Base-by-base conservation (phyloP, 2,113 vertebrate genomes). In the Sprattus sprattus region DNA sequence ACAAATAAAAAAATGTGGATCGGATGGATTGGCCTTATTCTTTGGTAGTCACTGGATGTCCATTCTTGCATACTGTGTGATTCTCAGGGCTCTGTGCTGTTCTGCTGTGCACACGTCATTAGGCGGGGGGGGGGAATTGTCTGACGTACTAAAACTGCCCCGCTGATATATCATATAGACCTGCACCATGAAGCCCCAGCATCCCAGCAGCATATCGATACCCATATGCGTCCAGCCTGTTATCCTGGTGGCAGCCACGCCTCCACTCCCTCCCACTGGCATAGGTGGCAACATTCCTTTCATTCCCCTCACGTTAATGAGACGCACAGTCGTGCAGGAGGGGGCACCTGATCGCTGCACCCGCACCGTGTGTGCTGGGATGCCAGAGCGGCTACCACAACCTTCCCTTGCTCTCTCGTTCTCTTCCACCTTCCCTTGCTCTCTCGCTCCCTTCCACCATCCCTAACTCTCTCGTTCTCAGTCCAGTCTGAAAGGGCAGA, bases 21-120 rank as follows among this genome's bases (percentile, higher is more conserved):
- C 3, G 8, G 64, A 71, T 28, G n/a, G 25, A 71, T 2, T 71
- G n/a, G 64, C 64, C 3, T 80, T 52, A 80, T 44, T 90, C 89
- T 90, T 90, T 90, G 89, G 89, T 89, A 71, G 28, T 71, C 64
- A 28, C 8, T 32, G 64, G 64, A 32, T 54, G 49, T 75, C 75
- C 83, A 47, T 25, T 85, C 81, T 88, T 86, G 89, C 87, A 87
- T 86, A 88, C 85, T 2, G 5, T 0, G n/a, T 44, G 46, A 44
- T 32, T 71, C 64, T 71, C 64, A 16, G 28, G 64, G n/a, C 25
- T 71, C 25, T 0, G 64, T 28, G 64, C 64, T 13, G 25, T 71
- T 32, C 15, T 25, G 64, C 64, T 71, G 25, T 71, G 64, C 25
- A 32, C 64, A 71, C 25, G 11, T 28, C 64, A 32, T 71, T 71